Base-by-base conservation (phyloP, 2,113 vertebrate species). In the Mustela nigripes region DNA sequence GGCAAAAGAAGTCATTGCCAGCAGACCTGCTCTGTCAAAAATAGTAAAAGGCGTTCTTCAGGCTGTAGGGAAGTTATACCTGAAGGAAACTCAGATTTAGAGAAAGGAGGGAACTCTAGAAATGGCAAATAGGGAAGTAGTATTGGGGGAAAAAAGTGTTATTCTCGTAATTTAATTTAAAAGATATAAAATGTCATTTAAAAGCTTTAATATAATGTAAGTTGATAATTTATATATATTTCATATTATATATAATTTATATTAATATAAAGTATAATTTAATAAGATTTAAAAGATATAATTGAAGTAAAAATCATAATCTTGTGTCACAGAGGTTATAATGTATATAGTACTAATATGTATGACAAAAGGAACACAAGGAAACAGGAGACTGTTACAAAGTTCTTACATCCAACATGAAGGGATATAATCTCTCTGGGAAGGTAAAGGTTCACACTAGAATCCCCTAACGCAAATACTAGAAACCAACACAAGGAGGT, bases 121-220 rank as follows among this genome's bases (percentile, higher is more conserved):
- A 73, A 42, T 79, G 24, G 39, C 33, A 56, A 83, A 78, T 39
- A 71, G 39, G 6, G 33, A 89, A 60, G 6, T 74, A 16, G 36
- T 88, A 56, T 79, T 83, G 74, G 42, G 56, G 48, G 0, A 4
- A 74, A 50, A 42, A 11, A 42, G 4, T 60, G 21, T 60, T 78
- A 58, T 69, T 81, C 21, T 85, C n/a, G 86, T 84, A 89, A 56
- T 69, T 89, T 36, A 78, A 53, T 50, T 78, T 89, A 84, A 89
- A 92, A 87, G 24, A 48, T 31, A 33, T 28, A 86, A 42, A 56
- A 69, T 69, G n/a, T 69, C 33, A 69, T 19, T n/a, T 69, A 69
- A 69, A n/a, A 36, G 33, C 10, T 19, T 86, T 89, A 83, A 31
- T 69, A 83, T 33, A 90, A n/a, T 67, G 33, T 33, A n/a, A 89